Percentiles rank a stretch among this genome's conserved stretches.
These are phyloP conservation scores for Chamaea fasciata DNA, from an alignment of 2,113 vertebrate species.

Conservation along the genomic window DNA sequence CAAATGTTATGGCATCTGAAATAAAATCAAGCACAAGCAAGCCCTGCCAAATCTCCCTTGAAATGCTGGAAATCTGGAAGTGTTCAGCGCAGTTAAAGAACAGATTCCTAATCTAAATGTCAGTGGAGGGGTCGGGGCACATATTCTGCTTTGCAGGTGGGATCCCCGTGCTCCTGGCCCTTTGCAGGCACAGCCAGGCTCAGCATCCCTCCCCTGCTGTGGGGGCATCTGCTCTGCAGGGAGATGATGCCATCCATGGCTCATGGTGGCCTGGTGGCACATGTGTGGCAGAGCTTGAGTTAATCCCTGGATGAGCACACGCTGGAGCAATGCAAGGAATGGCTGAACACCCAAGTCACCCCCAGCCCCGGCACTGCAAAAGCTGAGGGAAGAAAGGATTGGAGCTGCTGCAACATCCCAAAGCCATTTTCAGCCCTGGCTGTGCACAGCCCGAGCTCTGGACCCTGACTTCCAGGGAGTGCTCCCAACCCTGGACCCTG, in stretches of 20 bases:
- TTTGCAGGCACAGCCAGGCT: neutral
- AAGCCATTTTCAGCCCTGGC: neutral
- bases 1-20: conserved; percentile 57
- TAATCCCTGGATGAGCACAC: neutral
- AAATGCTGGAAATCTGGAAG: conserved; percentile 62
- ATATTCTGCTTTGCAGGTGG: neutral
- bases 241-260: neutral
- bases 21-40: conserved; percentile 10
- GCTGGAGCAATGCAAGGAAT: neutral
- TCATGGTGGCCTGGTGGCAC: neutral
- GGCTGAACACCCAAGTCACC: neutral
- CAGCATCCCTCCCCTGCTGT: neutral
- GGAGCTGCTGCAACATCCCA: neutral
- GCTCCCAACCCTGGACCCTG: neutral
- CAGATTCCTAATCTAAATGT: neutral
- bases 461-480: too few species aligned
- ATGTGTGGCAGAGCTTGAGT: neutral
- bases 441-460: neutral
- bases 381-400: neutral
- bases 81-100: neutral
- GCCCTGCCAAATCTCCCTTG: conserved; percentile 50
- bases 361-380: neutral
- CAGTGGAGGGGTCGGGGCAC: neutral
- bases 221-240: neutral
- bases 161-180: fast-evolving